Evolutionary conservation across 1,140 invertebrate genomes (phyloP), one percentile per base, ranked within the genome.

Genomic region (Potamilus streckersoni): DNA sequence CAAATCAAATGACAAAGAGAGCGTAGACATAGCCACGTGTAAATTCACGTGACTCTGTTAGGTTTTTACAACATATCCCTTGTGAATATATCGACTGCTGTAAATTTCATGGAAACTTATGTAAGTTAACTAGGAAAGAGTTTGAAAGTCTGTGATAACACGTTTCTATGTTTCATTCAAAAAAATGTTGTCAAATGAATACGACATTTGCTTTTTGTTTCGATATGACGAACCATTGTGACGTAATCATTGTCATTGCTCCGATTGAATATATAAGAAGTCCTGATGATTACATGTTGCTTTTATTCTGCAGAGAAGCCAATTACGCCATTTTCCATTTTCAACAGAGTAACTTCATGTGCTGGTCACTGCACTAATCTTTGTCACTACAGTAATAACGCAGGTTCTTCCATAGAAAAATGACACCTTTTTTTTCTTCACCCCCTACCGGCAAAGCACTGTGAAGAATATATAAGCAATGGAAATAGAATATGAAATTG

Each of bases 221-320:
- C 16, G 60, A 71, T 11, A 71, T 71, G 69, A 71, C 63, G 69
- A 27, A 3, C 15, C 60, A 71, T 23, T 71, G 69, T 56, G 61
- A 63, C 17, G 20, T 31, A 31, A 27, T 71, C 4, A 38, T 71
- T 49, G 59, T 58, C 16, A 49, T 71, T 8, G 59, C 69, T 49
- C 31, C 61, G 19, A 5, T 13, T 38, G 69, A 71, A 5, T 5
- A 49, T 38, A 20, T 71, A 13, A 23, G 69, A 31, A 60, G 69
- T 49, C 16, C 49, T 20, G 60, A 62, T 62, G 60, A 60, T 17
- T 63, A 71, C 56, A 16, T 4, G 6, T 38, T 71, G 13, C 27
- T 31, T 38, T 71, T 19, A 63, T 11, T n/a, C 20, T 19, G 60
- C 55, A 12, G 59, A 62, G 2, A 31, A 71, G 55, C 4, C 31